Evolutionary conservation across 2,888 invertebrate species (phyloP).

Genomic region (Ischnura elegans): DNA sequence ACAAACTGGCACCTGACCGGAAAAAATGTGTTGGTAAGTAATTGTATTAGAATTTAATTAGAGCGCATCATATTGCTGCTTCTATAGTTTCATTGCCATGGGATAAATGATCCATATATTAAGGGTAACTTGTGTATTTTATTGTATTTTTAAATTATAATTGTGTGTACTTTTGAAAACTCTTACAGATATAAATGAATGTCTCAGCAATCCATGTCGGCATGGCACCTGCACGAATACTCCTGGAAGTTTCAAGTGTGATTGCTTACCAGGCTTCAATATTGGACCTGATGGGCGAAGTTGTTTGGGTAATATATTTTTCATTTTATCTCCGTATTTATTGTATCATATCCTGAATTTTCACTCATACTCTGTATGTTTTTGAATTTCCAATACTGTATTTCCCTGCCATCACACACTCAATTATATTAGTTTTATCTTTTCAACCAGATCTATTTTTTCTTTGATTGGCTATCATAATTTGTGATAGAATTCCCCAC

Average conservation of each 20-base stretch:
- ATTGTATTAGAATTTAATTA: neutral
- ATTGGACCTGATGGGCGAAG: constrained; percentile 88
- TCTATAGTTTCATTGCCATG: neutral
- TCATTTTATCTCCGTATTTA: no score
- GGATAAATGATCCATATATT: neutral
- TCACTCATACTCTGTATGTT: no score
- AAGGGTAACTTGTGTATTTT: neutral
- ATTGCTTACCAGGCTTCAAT: constrained; percentile 84
- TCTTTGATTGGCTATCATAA: no score
- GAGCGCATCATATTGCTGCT: neutral
- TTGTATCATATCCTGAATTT: no score
- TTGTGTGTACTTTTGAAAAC: constrained; percentile 47
- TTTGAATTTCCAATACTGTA: no score
- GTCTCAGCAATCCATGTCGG: constrained; percentile 83
- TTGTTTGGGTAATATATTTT: constrained; percentile 83
- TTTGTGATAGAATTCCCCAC: no score
- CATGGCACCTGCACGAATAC: constrained; percentile 86
- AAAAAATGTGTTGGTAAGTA: constrained; percentile 82
- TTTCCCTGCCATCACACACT: no score
- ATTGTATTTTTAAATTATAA: neutral
- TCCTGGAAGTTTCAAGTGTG: constrained; percentile 85
- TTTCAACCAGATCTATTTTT: no score
- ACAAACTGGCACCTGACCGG: constrained; percentile 82
- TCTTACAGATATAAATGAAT: constrained; percentile 84
- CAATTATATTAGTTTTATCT: no score